Percentiles rank a stretch among this genome's conserved stretches.
Conservation (phyloP, 2,888 invertebrate species). For the Nemotelus nigrinus region DNA sequence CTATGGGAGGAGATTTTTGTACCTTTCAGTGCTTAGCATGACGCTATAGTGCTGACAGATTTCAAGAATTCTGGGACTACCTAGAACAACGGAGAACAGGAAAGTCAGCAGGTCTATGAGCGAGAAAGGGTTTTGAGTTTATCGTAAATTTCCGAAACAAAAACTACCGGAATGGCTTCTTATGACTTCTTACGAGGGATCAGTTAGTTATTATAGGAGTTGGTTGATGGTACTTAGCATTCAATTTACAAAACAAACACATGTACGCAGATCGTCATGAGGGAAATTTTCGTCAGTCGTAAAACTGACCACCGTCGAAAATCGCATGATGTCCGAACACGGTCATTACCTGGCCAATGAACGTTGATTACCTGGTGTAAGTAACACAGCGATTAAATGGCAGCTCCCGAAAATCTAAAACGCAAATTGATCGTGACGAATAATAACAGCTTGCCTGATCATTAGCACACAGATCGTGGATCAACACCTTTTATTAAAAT, state of each 20-base stretch:
- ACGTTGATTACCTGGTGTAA: conserved; percentile 9
- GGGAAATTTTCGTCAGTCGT: conserved; percentile 7
- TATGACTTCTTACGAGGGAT: conserved; percentile 27
- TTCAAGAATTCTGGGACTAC: conserved; percentile 24
- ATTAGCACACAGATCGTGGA: conserved; percentile 38
- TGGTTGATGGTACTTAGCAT: conserved; percentile 34
- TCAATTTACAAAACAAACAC: conserved; percentile 40
- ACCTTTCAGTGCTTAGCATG: neutral
- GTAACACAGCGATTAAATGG: conserved; percentile 20
- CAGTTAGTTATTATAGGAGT: conserved; percentile 14
- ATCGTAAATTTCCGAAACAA: conserved; percentile 18
- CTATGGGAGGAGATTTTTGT: neutral
- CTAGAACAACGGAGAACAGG: too few species aligned
- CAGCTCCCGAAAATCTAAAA: conserved; percentile 21
- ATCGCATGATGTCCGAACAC: neutral
- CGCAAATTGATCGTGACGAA: conserved; percentile 40
- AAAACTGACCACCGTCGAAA: conserved; percentile 35
- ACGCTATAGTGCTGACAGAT: conserved; percentile 22
- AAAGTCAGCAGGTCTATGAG: too few species aligned
- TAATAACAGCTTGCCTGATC: conserved; percentile 31
- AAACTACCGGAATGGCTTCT: conserved; percentile 23
- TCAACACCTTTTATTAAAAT: conserved; percentile 32
- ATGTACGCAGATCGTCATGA: conserved; percentile 7
- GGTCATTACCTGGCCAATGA: neutral
- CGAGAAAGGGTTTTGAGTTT: neutral